Evolutionary conservation across 2,888 invertebrate species (phyloP).

Genomic region (Rhabditoides inermis): DNA sequence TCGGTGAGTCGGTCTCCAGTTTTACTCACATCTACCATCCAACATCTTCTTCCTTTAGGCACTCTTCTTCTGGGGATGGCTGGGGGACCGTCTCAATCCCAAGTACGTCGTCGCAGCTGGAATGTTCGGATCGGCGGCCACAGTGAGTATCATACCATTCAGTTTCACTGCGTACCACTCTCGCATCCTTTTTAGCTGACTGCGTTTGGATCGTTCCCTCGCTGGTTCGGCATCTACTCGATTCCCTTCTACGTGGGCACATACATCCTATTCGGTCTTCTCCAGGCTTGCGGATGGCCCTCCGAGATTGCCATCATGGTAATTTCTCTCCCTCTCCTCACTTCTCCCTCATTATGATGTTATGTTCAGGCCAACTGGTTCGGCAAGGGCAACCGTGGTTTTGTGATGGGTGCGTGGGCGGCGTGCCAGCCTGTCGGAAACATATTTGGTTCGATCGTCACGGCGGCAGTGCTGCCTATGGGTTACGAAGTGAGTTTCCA

Average conservation of each 20-base stretch:
- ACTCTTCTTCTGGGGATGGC: slow-evolving; percentile 56
- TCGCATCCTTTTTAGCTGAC: slow-evolving; percentile 49
- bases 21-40: not conserved
- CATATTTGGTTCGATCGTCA: slow-evolving; percentile 56
- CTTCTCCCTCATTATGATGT: not conserved
- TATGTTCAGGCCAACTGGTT: slow-evolving; percentile 56
- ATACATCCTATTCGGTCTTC: slow-evolving; percentile 56
- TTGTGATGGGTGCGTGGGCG: slow-evolving; percentile 57
- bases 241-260: slow-evolving; percentile 53
- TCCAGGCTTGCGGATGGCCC: slow-evolving; percentile 58
- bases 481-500: slow-evolving; percentile 55
- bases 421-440: slow-evolving; percentile 59
- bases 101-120: slow-evolving; percentile 55
- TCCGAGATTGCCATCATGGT: slow-evolving; percentile 57
- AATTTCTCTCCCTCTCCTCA: not conserved
- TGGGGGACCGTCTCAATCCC: slow-evolving; percentile 57
- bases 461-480: slow-evolving; percentile 54
- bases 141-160: slow-evolving; percentile 41
- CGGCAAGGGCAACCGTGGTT: slow-evolving; percentile 55
- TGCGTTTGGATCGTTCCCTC: slow-evolving; percentile 56
- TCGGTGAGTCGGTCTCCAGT: slow-evolving; percentile 14
- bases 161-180: not conserved
- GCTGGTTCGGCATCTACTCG: slow-evolving; percentile 55
- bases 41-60: slow-evolving; percentile 49
- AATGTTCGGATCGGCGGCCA: slow-evolving; percentile 55